Percentiles rank a stretch among this genome's conserved stretches.
phyloP scores from a whole-genome alignment of 2,113 vertebrate species.

The Chaetodon auriga region DNA sequence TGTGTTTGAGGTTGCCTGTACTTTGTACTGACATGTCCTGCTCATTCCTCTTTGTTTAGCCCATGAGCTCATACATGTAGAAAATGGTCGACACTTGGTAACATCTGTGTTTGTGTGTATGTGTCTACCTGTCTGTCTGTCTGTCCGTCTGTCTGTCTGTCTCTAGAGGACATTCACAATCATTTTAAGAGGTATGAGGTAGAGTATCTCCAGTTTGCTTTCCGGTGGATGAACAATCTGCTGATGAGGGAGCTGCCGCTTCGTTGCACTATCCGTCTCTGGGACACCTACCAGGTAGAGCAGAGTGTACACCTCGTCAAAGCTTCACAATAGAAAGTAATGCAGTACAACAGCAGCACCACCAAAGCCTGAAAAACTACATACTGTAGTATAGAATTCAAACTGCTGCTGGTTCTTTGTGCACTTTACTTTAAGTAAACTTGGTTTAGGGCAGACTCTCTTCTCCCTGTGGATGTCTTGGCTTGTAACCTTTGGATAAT shows the following conservation, averaged over 20 bases:
- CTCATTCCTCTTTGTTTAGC: slow-evolving; percentile 18
- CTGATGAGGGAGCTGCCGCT: slow-evolving; percentile 94
- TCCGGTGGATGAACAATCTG: slow-evolving; percentile 88
- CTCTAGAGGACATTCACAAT: slow-evolving; percentile 92
- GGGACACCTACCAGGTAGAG: slow-evolving; percentile 94
- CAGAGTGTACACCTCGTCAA: not conserved
- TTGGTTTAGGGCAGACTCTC: not conserved
- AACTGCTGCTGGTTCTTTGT: not conserved
- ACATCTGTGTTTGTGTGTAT: not conserved
- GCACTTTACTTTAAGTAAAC: not conserved
- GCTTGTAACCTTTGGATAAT: not conserved
- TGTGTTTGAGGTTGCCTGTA: not conserved
- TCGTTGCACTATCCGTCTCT: slow-evolving; percentile 93
- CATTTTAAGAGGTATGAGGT: slow-evolving; percentile 94
- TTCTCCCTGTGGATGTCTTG: not conserved
- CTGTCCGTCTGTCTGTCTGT: slow-evolving; percentile 25
- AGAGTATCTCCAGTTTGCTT: slow-evolving; percentile 94
- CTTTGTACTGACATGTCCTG: not conserved
- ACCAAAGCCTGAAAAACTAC: not conserved
- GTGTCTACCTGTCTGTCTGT: not conserved
- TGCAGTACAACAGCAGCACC: not conserved
- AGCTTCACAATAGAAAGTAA: not conserved
- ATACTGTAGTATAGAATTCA: not conserved
- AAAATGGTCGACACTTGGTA: not conserved
- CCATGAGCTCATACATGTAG: not conserved